Base-by-base conservation (phyloP, 2,888 invertebrate genomes). In the Masnerella sp. region DNA sequence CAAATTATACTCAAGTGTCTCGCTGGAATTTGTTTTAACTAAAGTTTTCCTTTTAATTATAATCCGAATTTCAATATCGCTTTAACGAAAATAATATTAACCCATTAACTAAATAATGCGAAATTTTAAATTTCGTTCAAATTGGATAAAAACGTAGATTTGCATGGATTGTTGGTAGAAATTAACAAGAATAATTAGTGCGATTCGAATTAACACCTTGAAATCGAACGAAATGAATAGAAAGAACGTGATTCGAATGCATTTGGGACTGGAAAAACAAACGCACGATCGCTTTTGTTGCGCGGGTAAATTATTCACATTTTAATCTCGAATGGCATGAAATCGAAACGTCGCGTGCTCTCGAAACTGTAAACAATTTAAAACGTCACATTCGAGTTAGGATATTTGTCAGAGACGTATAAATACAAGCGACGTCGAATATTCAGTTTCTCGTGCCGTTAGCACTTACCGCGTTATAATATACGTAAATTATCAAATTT, bases 401-500 rank as follows among this genome's bases (percentile, higher is more conserved):
- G 36, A 61, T 30, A 49, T 49, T 47, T 47, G 38, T 61, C 45
- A 61, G 40, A 38, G 47, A 9, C 38, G 49, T 61, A 34, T 42
- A 62, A 62, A 51, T 51, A 17, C 43, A 18, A 43, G 20, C 42
- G 42, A 42, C 22, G 62, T 20, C 7, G 34, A 34, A 51, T 43
- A 49, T 47, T 47, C 15, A 61, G 47, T 49, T 38, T 28, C 9
- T 25, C 25, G 36, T 61, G 59, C 38, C n/a, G 11, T 61, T 61
- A 38, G 38, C 59, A 49, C 47, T 61, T 61, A 45, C 36, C 43
- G n/a, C 32, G 32, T 43, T 51, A 62, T 62, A 42, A 40, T 40
- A 62, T 62, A 62, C 49, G 40, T 30, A 51, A 51, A 62, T 64
- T 64, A 43, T 52, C 43, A 43, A 64, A 52, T 43, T 34, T 20